phyloP scores from a whole-genome alignment of 2,113 vertebrate genomes.

The Melanocharis versteri region DNA sequence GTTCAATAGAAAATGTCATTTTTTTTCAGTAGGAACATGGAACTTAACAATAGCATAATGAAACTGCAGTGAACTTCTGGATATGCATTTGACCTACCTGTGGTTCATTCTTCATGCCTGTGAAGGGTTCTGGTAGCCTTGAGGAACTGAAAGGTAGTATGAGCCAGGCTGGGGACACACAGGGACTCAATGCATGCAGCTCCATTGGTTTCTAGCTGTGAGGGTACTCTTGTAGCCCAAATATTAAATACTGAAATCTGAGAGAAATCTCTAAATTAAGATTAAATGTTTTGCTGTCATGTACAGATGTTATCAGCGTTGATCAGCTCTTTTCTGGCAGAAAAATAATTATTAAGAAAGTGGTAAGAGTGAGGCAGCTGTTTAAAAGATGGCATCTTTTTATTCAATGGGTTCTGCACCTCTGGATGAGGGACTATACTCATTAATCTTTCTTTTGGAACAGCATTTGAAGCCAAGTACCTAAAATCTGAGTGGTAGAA shows the following conservation, averaged over 20 bases:
- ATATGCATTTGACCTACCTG: slow-evolving; percentile 2
- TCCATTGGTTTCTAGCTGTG: neutral
- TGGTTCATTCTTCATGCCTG: neutral
- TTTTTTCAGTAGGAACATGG: slow-evolving; percentile 12
- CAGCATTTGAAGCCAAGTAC: neutral
- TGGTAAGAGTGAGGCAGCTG: neutral
- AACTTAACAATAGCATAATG: neutral
- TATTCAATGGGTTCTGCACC: neutral
- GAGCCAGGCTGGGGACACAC: neutral
- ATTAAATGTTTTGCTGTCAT: neutral
- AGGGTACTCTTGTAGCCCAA: neutral
- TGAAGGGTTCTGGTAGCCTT: neutral
- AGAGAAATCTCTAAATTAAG: neutral
- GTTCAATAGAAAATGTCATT: slow-evolving; percentile 32
- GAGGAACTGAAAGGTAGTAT: neutral
- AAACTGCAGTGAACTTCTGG: slow-evolving; percentile 11
- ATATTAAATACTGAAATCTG: neutral
- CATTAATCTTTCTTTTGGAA: neutral
- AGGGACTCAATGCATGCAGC: neutral
- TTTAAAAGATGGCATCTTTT: neutral
- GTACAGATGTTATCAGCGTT: neutral
- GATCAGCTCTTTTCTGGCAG: neutral
- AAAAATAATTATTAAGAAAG: neutral
- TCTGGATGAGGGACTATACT: neutral
- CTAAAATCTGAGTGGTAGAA: neutral